Evolutionary conservation across 2,113 vertebrate species (phyloP).

Genomic region (Trochalopteron elliotii): DNA sequence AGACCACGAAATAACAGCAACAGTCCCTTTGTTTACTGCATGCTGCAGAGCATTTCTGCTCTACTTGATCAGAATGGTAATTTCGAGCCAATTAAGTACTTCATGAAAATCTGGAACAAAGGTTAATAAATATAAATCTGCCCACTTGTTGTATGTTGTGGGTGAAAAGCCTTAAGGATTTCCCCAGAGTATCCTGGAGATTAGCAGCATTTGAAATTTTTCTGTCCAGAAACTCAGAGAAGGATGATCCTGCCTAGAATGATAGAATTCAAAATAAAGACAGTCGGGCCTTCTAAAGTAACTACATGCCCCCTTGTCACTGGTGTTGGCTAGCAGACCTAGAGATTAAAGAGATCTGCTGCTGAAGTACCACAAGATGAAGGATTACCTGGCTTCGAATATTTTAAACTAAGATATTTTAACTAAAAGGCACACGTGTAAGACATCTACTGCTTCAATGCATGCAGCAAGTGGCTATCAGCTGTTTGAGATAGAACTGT

Average conservation of each 20-base stretch:
- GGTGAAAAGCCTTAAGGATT: not conserved
- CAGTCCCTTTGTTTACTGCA: not conserved
- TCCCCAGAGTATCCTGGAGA: not conserved
- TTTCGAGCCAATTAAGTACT: slow-evolving; percentile 8
- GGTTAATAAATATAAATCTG: not conserved
- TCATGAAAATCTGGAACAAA: slow-evolving; percentile 5
- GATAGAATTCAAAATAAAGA: not conserved
- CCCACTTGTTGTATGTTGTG: not conserved
- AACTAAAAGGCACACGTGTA: not conserved
- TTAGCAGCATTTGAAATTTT: not conserved
- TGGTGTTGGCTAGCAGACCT: not conserved
- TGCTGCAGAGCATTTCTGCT: not conserved
- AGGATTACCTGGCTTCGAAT: not conserved
- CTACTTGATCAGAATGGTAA: slow-evolving; percentile 5
- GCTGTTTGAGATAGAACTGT: not conserved
- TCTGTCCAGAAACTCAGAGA: not conserved
- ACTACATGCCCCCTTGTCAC: not conserved
- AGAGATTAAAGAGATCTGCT: not conserved
- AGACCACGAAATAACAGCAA: not conserved
- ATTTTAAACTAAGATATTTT: not conserved
- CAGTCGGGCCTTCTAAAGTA: not conserved
- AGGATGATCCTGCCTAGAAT: not conserved
- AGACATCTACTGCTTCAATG: not conserved
- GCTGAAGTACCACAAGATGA: not conserved
- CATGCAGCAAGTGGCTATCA: not conserved